These are phyloP conservation scores for Rhizoglyphus robini DNA, from an alignment of 1,140 invertebrate species.

Conservation along the genomic window DNA sequence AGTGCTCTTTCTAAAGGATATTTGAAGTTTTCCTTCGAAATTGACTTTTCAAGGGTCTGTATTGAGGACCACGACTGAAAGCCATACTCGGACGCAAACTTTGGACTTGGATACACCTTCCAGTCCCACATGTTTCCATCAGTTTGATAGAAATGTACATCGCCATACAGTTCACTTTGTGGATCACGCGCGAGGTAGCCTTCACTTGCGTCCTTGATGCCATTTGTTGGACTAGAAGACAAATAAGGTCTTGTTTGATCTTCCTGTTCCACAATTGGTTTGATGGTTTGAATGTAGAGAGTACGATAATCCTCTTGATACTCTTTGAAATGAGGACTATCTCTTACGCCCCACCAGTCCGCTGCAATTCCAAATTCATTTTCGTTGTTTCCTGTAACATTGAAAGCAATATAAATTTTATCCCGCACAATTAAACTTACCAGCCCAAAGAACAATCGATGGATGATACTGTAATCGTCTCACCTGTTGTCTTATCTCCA, in stretches of 20 bases:
- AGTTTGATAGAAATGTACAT: constrained; percentile 46
- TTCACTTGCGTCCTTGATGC: constrained; percentile 53
- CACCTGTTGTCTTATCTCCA: constrained; percentile 70
- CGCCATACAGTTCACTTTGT: constrained; percentile 63
- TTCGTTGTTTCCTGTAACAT: constrained; percentile 98
- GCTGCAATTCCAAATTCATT: constrained; percentile 76
- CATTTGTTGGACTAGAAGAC: constrained; percentile 84
- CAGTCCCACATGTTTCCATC: constrained; percentile 63
- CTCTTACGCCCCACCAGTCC: constrained; percentile 53
- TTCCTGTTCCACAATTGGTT: constrained; percentile 45
- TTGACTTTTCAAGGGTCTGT: constrained; percentile 44
- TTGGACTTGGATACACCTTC: constrained; percentile 55
- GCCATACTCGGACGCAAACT: constrained; percentile 94
- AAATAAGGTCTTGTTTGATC: constrained; percentile 54
- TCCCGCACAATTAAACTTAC: too few species aligned
- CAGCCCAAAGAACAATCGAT: constrained; percentile 51
- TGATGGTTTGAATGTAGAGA: constrained; percentile 65
- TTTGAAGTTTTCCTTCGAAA: constrained; percentile 43
- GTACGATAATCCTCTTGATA: constrained; percentile 56
- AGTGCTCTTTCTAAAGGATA: constrained; percentile 45
- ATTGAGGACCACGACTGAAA: constrained; percentile 71
- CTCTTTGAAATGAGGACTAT: constrained; percentile 39
- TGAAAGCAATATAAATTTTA: too few species aligned
- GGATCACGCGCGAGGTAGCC: constrained; percentile 64
- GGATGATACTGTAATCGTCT: constrained; percentile 71